Base-by-base conservation (phyloP, 2,888 invertebrate genomes). In the Anagyrus pseudococci region DNA sequence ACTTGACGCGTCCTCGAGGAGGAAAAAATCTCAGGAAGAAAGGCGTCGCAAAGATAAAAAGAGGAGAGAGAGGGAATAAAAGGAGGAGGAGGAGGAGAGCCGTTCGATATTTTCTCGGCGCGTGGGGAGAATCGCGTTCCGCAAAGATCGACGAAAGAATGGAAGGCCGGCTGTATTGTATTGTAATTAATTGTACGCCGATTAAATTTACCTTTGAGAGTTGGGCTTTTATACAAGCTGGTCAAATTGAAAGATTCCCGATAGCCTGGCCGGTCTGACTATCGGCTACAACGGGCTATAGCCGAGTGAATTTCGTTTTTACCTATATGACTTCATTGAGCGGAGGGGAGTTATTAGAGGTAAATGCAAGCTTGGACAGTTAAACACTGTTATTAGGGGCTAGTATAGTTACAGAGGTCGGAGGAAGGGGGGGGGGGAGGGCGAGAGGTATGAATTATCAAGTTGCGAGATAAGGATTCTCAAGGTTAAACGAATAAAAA, bases 151-250 rank as follows among this genome's bases (percentile, higher is more conserved):
- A 10, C 29, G 29, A 10, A 26, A n/a, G 15, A 15, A 22, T 13
- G n/a, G 15, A 22, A 17, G 47, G 20, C 17, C 13, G 19, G 10
- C n/a, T 33, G 15, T 43, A 50, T 62, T 62, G 61, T 62, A 62
- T 62, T 56, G 46, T 56, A 62, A 62, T 62, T 56, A 56, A 62
- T 56, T 37, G 41, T 10, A 19, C 8, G 26, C 25, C 8, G 29
- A 43, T 48, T 7, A 47, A 20, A 41, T 60, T 47, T 48, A 52
- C 17, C 23, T 19, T 22, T 13, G 26, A 49, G n/a, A 29, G 4
- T 29, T 29, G 10, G 6, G 29, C 29, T 4, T 7, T 4, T 4
- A 29, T 4, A 29, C n/a, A 10, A 29, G 29, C 4, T 4, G 10
- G 29, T 29, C 6, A 29, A 29, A 29, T 29, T 29, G 29, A 29